Base-by-base conservation (phyloP, 2,113 vertebrate species). In the Coptodon rendalli region DNA sequence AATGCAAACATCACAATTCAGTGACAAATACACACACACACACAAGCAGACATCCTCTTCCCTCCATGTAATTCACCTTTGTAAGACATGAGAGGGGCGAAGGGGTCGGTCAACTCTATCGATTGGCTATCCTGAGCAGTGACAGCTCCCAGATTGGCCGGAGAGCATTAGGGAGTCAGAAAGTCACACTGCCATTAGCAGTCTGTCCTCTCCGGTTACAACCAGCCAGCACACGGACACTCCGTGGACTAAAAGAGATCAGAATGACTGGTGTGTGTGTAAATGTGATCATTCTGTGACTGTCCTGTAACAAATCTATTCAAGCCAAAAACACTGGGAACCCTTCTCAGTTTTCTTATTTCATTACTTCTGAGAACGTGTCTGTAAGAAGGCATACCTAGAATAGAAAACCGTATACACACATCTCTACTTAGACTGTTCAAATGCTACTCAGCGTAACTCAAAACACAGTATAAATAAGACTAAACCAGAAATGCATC, bases 121-220 rank as follows among this genome's bases (percentile, higher is more conserved):
- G 93, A 95, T 94, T 94, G 93, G 91, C 91, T 73, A 85, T 90
- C 90, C 85, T 29, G 71, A 81, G 86, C 87, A 53, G 86, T 94
- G 95, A 95, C 91, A 93, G 92, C 87, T 93, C 81, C 92, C 90
- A 93, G 94, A 95, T 93, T 94, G 95, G 90, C 93, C 86, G 71
- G 84, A 86, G 92, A 89, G 86, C 92, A 95, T 94, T 92, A 94
- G 83, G 78, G 85, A 94, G 93, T 92, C 92, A 94, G 88, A 91
- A 87, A 95, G 94, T 93, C 93, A 89, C 83, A 29, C 66, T 91
- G 90, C 93, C 93, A 95, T 95, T 95, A 95, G 90, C 91, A 92
- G 89, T 84, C 93, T 94, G 94, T 95, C 94, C 91, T 93, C 90
- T 93, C 90, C 86, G 73, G 90, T 94, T 94, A 94, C 91, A 91